Percentiles rank a stretch among this genome's conserved stretches.
phyloP scores from a whole-genome alignment of 2,113 vertebrate species.

The Ondatra zibethicus region DNA sequence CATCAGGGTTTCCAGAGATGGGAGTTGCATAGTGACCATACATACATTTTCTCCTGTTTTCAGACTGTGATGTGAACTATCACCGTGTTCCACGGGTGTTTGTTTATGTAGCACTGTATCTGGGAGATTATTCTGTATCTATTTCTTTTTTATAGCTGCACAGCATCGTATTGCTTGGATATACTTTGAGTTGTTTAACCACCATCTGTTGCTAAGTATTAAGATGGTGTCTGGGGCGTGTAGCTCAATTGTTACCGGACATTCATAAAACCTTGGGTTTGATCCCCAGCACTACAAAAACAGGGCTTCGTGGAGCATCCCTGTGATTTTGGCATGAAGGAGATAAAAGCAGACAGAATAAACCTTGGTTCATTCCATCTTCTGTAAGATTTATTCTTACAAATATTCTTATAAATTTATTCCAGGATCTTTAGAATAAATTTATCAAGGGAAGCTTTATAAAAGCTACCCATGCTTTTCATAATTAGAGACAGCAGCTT shows the following conservation, averaged over 20 bases:
- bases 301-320: too few relatives aligned
- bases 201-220: background rate
- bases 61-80: background rate
- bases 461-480: background rate
- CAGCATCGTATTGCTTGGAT: background rate
- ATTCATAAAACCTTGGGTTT: background rate
- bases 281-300: background rate
- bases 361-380: background rate
- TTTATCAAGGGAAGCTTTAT: background rate
- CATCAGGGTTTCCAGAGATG: background rate
- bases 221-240: background rate
- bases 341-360: background rate
- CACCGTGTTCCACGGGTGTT: background rate
- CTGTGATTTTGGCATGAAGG: background rate
- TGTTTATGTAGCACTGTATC: background rate
- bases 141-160: background rate
- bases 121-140: background rate
- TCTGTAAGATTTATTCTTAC: background rate
- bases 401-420: too few relatives aligned
- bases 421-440: background rate
- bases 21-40: background rate
- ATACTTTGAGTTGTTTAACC: background rate
- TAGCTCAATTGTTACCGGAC: background rate
- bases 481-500: slow-evolving; percentile 2
- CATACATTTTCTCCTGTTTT: background rate